phyloP scores from a whole-genome alignment of 2,797 vertebrate genomes.

The Enteromius argenteus region DNA sequence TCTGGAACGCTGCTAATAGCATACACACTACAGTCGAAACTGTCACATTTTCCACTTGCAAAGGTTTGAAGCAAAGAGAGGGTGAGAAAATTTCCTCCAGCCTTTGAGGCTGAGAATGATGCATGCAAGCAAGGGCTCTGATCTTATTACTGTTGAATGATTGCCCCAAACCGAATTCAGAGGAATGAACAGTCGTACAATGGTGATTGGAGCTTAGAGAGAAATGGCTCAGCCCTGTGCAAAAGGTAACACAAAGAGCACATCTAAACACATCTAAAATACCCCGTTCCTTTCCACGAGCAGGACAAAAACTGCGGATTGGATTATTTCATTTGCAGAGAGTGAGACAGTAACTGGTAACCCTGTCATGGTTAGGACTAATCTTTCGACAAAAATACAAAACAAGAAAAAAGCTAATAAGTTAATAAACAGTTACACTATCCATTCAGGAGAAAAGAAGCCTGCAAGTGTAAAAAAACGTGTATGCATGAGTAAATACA shows the following conservation, averaged over 20 bases:
- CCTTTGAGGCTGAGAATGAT: constrained; percentile 42
- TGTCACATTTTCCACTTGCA: constrained; percentile 44
- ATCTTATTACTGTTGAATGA: constrained; percentile 62
- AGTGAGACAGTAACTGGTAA: not conserved
- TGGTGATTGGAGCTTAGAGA: constrained; percentile 51
- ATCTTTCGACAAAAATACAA: not conserved
- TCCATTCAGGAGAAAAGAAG: not conserved
- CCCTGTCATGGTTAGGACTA: not conserved
- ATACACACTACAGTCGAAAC: constrained; percentile 21
- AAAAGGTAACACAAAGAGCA: constrained; percentile 44
- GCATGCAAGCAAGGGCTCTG: constrained; percentile 44
- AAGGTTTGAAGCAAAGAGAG: constrained; percentile 29
- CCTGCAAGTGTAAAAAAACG: not conserved
- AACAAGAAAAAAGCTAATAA: not conserved
- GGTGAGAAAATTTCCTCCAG: constrained; percentile 35
- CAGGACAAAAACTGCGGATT: constrained; percentile 10
- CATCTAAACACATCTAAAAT: constrained; percentile 40
- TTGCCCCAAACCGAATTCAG: constrained; percentile 47
- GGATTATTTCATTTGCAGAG: constrained; percentile 4
- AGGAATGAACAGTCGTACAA: constrained; percentile 47
- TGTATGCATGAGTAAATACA: not conserved
- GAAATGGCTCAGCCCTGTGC: constrained; percentile 34
- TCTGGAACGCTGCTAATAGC: constrained; percentile 22
- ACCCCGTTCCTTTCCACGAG: not conserved
- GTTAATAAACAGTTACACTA: not conserved